Base-by-base conservation (phyloP, 2,113 vertebrate species). In the Tychaedon coryphoeus region DNA sequence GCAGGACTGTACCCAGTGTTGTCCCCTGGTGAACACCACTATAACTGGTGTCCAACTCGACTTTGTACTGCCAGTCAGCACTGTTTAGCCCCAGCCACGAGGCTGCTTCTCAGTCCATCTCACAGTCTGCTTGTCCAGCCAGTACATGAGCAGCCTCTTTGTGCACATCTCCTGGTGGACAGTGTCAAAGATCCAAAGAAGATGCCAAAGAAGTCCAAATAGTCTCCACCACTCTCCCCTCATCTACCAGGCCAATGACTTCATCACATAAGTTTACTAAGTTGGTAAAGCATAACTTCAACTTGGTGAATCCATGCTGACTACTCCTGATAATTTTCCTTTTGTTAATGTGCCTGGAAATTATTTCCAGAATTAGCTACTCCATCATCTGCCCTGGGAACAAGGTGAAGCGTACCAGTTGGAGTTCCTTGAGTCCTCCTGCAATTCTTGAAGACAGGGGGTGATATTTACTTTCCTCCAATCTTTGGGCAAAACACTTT, bases 101-200 rank as follows among this genome's bases (percentile, higher is more conserved):
- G 48, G 23, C 5, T 15, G 43, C 17, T 51, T 93, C 61, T 75
- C 51, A 84, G 31, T 31, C 5, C 1, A 2, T 53, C 31, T 88
- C 51, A 61, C 8, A 36, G 14, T 36, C 23, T 72, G 28, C 14
- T 76, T 19, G 14, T 34, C 23, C 19, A 66, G 67, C 10, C 34
- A 6, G 2, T 33, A 69, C 24, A 11, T 17, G 19, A 84, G 29
- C 13, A 66, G 2, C 9, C 51, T 53, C 36, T 64, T 80, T 28
- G 31, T 1, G 0, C 23, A 17, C 7, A 33, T 48, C 31, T 77
- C 13, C 2, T 7, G 7, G 48, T 4, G 75, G 8, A 13, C 6
- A 50, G 6, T 60, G 45, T 24, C 25, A 74, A 78, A 89, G 2
- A 9, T 10, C 23, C 47, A 60, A 36, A 36, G 36, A 36, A 36